Conservation (phyloP, 2,113 vertebrate genomes). For the Drymodes brunneopygia region DNA sequence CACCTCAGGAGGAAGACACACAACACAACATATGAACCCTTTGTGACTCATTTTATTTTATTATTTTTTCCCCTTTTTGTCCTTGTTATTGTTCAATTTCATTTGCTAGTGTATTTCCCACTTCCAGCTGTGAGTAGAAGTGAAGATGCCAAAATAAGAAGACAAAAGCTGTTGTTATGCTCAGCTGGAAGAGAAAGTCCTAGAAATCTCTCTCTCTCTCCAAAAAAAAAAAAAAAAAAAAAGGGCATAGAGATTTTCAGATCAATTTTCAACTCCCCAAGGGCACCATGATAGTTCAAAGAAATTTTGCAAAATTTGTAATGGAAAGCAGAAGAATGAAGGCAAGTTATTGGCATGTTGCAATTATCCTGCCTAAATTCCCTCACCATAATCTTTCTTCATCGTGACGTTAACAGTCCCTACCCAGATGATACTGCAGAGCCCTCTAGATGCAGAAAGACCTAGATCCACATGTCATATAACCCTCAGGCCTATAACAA, state of each 20-base stretch:
- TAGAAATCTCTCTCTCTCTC: not conserved
- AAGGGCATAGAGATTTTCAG: not conserved
- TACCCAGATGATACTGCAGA: not conserved
- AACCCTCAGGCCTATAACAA: not conserved
- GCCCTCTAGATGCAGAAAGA: not conserved
- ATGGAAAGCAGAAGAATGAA: not conserved
- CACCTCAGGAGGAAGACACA: slow-evolving; percentile 42
- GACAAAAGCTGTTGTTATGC: not conserved
- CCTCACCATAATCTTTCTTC: not conserved
- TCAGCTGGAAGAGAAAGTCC: slow-evolving; percentile 18
- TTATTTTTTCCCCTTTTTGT: slow-evolving; percentile 4
- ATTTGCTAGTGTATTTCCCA: slow-evolving; percentile 13
- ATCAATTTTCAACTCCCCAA: not conserved
- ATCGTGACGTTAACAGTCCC: rapidly evolving
- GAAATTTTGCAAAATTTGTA: not conserved
- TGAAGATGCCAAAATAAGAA: slow-evolving; percentile 18
- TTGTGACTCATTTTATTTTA: slow-evolving; percentile 17
- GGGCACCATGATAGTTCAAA: not conserved
- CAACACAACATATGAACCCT: slow-evolving; percentile 34
- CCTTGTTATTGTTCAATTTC: slow-evolving; percentile 29
- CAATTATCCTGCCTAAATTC: not conserved
- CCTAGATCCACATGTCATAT: not conserved
- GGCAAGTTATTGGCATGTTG: not conserved
- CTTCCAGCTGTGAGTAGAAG: slow-evolving; percentile 28
- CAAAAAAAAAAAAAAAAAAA: not conserved